Evolutionary conservation across 2,113 vertebrate species (phyloP).

Genomic region (Mirounga angustirostris): DNA sequence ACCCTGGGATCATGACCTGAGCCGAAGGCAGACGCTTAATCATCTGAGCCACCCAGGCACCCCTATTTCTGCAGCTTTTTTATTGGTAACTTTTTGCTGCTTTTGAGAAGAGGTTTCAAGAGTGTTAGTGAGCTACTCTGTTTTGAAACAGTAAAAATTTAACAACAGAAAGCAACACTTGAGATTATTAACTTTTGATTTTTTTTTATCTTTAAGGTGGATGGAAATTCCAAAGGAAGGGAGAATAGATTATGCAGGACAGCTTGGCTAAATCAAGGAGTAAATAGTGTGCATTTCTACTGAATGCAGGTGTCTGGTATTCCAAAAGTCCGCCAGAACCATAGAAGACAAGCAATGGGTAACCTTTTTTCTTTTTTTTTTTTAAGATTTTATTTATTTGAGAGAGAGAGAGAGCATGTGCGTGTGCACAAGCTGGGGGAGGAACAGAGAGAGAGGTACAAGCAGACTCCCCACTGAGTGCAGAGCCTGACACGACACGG

Average conservation of each 20-base stretch:
- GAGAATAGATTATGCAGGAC: background rate
- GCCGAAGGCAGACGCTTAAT: too few relatives aligned
- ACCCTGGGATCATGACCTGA: too few relatives aligned
- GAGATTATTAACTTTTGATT: background rate
- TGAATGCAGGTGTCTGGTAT: background rate
- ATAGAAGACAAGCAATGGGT: background rate
- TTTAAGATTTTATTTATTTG: background rate
- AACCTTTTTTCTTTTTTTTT: background rate
- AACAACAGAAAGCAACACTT: background rate
- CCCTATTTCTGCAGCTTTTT: too few relatives aligned
- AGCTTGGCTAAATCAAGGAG: background rate
- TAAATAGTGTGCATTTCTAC: background rate
- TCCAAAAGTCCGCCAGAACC: background rate
- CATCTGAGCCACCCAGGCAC: too few relatives aligned
- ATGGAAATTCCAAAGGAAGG: background rate
- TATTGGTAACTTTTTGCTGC: background rate
- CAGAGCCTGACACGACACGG: background rate
- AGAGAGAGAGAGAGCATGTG: background rate
- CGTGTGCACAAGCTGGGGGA: background rate
- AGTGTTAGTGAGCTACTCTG: background rate
- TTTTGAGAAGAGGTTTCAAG: constrained; percentile 4
- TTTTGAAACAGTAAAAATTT: constrained; percentile 2
- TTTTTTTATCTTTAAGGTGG: background rate
- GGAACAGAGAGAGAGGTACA: background rate
- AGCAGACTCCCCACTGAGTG: background rate